A percentile compares a stretch with the other conserved stretches of the same genome.
Evolutionary conservation across 2,888 invertebrate genomes (phyloP).

Genomic region (Tinea trinotella): DNA sequence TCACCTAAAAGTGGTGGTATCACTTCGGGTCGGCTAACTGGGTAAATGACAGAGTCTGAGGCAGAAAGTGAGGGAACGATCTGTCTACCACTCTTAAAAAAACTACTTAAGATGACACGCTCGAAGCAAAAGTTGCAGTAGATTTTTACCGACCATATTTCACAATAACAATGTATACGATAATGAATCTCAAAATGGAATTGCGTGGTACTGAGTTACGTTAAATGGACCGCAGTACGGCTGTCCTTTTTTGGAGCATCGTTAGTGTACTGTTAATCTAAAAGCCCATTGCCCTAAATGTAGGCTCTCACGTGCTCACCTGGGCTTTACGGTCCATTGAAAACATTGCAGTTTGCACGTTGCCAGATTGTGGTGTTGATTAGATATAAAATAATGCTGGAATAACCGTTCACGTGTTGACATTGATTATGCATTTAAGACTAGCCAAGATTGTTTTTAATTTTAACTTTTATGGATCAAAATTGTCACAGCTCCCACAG

Average conservation of each 20-base stretch:
- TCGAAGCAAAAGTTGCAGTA: too few species aligned
- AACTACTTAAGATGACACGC: too few species aligned
- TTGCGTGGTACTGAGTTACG: too few species aligned
- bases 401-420: constrained; percentile 49
- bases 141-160: too few species aligned
- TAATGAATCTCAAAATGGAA: too few species aligned
- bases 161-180: too few species aligned
- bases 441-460: constrained; percentile 29
- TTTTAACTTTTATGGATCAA: not conserved
- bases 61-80: too few species aligned
- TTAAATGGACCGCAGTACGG: not conserved
- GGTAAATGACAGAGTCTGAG: too few species aligned
- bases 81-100: too few species aligned
- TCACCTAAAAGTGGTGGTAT: too few species aligned
- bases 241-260: constrained; percentile 8
- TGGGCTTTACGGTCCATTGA: constrained; percentile 31
- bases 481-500: too few species aligned
- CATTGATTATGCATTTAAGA: constrained; percentile 49
- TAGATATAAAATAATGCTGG: constrained; percentile 42
- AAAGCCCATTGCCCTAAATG: constrained; percentile 32
- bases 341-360: constrained; percentile 26
- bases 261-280: constrained; percentile 18
- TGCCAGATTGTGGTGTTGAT: constrained; percentile 19
- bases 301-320: constrained; percentile 31
- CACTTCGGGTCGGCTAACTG: too few species aligned